A percentile compares a stretch with the other conserved stretches of the same genome.
Evolutionary conservation across 2,113 vertebrate genomes (phyloP).

Genomic region (Hipposideros armiger): DNA sequence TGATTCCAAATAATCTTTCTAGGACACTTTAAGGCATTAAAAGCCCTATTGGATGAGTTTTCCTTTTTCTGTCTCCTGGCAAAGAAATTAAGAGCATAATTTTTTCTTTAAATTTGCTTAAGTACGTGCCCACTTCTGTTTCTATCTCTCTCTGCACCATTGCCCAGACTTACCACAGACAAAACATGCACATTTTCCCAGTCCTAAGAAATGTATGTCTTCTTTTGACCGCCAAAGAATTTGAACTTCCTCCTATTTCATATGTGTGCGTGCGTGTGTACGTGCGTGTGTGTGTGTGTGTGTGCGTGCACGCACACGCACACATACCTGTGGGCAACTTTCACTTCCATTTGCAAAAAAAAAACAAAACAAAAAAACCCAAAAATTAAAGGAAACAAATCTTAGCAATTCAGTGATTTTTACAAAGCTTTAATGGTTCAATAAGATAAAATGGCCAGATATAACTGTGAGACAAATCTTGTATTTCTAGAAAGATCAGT

Average conservation of each 20-base stretch:
- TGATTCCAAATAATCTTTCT: slow-evolving; percentile 16
- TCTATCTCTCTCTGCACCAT: background rate
- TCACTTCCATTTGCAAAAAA: background rate
- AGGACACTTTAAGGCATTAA: slow-evolving; percentile 45
- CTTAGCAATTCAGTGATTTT: background rate
- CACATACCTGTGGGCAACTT: background rate
- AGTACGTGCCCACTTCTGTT: background rate
- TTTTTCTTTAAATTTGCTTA: background rate
- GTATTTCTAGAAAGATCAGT: background rate
- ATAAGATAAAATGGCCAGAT: background rate
- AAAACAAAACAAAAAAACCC: background rate
- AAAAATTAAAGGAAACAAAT: background rate
- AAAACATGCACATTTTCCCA: background rate
- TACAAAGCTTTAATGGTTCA: background rate
- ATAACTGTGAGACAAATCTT: background rate
- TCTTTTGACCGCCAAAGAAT: background rate
- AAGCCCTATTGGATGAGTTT: slow-evolving; percentile 7
- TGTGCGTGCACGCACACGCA: accelerated
- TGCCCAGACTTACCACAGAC: accelerated
- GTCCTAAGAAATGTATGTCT: background rate
- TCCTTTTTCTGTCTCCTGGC: background rate
- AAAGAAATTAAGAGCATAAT: background rate
- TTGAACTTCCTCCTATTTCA: background rate
- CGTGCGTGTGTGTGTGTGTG: too few species aligned
- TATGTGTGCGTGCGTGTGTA: accelerated